Evolutionary conservation across 2,113 vertebrate species (phyloP), one percentile per base, ranked within the genome.

Genomic region (Hypocryptadius cinnamomeus): DNA sequence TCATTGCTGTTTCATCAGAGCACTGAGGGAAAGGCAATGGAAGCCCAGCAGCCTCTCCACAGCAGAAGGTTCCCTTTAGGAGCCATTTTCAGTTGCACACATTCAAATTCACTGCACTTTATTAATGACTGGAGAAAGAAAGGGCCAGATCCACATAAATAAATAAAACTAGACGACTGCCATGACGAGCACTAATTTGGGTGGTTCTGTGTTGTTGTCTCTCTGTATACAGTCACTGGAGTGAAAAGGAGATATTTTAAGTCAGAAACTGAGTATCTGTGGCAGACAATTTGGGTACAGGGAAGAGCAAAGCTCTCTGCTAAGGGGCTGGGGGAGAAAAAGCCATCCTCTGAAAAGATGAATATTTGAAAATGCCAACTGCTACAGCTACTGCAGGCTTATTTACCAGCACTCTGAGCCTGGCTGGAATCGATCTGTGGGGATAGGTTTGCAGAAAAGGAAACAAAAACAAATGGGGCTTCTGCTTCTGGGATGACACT

Each of bases 311-410:
- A 74, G 15, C 68, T 86, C 82, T 79, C 45, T 84, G 80, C 35
- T 61, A 27, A 83, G 92, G 68, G 79, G 72, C 69, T 86, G 53
- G 85, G 88, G 63, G 73, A 87, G 47, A 57, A 78, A 92, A 81
- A 61, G 15, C 13, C 66, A 68, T 63, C n/a, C 40, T 94, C 69
- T 61, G 79, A 71, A 94, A 94, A 87, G 71, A 95, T 93, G 85
- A 96, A 93, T 95, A 94, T 94, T 96, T 96, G 96, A 96, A 95
- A 97, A 81, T 25, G 2, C 69, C 92, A 97, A 95, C 86, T 86
- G 90, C 92, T 89, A 47, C 79, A 90, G 88, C 72, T 60, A 74
- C 85, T 31, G 44, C 1, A 4, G 63, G 64, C 23, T 15, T 61
- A 31, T 80, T 73, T 69, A 79, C 45, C 42, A 83, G 48, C 51